Percentiles rank a stretch among this genome's conserved stretches.
These are phyloP conservation scores for Yponomeuta malinellus DNA, from an alignment of 2,888 invertebrate genomes.

Conservation along the genomic window DNA sequence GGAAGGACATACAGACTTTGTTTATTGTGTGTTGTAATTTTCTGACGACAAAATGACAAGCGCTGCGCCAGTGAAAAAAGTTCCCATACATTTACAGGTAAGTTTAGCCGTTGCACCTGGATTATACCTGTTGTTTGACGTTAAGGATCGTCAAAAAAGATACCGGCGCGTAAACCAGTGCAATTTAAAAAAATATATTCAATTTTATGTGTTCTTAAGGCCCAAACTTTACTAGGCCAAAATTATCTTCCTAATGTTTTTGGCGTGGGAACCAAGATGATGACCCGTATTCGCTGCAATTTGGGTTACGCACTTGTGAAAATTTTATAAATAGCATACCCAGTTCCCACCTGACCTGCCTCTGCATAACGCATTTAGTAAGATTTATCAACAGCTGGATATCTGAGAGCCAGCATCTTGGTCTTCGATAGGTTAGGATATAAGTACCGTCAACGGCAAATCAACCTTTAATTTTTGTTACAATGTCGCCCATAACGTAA, in stretches of 20 bases:
- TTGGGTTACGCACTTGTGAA: slow-evolving; percentile 28
- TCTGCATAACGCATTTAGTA: slow-evolving; percentile 7
- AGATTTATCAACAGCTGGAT: too few species aligned
- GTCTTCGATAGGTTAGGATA: too few species aligned
- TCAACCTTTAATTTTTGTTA: too few species aligned
- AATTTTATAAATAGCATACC: slow-evolving; percentile 21
- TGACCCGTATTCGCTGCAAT: slow-evolving; percentile 30
- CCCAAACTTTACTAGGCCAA: not conserved
- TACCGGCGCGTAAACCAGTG: not conserved
- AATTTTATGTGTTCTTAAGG: not conserved
- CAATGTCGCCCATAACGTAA: too few species aligned
- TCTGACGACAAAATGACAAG: slow-evolving; percentile 71
- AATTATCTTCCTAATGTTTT: not conserved
- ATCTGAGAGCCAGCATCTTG: too few species aligned
- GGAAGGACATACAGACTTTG: slow-evolving; percentile 42
- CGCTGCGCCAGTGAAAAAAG: slow-evolving; percentile 94
- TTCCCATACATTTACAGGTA: slow-evolving; percentile 95
- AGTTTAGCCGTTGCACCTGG: slow-evolving; percentile 34
- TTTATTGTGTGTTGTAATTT: slow-evolving; percentile 47
- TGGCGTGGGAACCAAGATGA: slow-evolving; percentile 13
- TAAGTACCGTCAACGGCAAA: too few species aligned
- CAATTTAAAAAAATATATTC: not conserved
- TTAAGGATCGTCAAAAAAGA: slow-evolving; percentile 22
- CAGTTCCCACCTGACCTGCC: slow-evolving; percentile 14
- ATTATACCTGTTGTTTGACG: slow-evolving; percentile 51